phyloP scores from a whole-genome alignment of 2,797 vertebrate genomes.

The Pogoniulus pusillus region DNA sequence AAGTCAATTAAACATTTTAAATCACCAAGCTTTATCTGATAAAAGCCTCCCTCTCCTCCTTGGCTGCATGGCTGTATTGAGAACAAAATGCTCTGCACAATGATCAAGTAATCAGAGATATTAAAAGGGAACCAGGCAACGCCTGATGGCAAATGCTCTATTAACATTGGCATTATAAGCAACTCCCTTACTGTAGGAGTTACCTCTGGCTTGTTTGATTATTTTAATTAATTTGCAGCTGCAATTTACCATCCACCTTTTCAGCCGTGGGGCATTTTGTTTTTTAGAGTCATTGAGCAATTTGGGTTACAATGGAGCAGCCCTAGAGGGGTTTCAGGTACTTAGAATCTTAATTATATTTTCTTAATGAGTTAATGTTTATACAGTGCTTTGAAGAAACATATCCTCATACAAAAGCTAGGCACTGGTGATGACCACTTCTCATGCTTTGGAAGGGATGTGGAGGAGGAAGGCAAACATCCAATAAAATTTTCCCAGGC shows the following conservation, averaged over 20 bases:
- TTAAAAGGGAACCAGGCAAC: constrained; percentile 25
- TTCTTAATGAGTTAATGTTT: constrained; percentile 33
- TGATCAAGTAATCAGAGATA: constrained; percentile 47
- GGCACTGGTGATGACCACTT: neutral
- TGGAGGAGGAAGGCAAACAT: neutral
- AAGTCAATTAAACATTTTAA: constrained; percentile 20
- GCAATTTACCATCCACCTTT: constrained; percentile 29
- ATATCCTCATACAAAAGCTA: neutral
- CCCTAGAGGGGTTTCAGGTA: neutral
- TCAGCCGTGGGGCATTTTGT: neutral
- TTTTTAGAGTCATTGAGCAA: neutral
- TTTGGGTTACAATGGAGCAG: constrained; percentile 19
- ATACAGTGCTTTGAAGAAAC: neutral
- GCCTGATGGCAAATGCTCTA: constrained; percentile 17
- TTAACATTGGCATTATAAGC: constrained; percentile 30
- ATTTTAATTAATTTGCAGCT: constrained; percentile 63
- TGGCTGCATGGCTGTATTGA: neutral
- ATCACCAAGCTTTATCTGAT: constrained; percentile 15
- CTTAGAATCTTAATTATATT: constrained; percentile 9
- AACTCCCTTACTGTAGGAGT: constrained; percentile 23
- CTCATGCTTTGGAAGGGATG: neutral
- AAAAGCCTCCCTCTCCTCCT: constrained; percentile 21
- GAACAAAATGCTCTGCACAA: constrained; percentile 16
- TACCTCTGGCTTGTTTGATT: constrained; percentile 37
- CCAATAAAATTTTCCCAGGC: neutral